Evolutionary conservation across 2,797 vertebrate species (phyloP), one percentile per base, ranked within the genome.

Genomic region (Ceryle rudis): DNA sequence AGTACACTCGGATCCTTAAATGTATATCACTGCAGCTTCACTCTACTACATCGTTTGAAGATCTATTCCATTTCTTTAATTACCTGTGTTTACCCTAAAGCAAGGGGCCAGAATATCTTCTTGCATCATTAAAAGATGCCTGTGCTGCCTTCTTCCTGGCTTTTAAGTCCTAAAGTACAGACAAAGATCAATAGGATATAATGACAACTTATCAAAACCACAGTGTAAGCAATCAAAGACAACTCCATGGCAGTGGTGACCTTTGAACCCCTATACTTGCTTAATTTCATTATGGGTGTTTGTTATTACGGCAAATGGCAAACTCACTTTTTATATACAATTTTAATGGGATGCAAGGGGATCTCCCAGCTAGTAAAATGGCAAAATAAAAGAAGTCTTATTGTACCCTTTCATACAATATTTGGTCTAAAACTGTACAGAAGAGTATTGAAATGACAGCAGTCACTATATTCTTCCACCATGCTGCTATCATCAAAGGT

Each of bases 151-250:
- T 95, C 31, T 51, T 89, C 39, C 37, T n/a, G n/a, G 33, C 60
- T 88, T 89, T 97, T 89, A 92, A 89, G 58, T 61, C 64, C 87
- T 80, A 47, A 92, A 82, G 51, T 28, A 58, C 33, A 89, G 89
- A 81, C 62, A 75, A 73, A 73, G 84, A 95, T 96, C 91, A 95
- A 91, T 91, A 93, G 86, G 85, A 67, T 81, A 85, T 44, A 44
- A 82, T 69, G 83, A 92, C 35, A 75, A 61, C 46, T 83, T 73
- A 82, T 67, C 44, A 67, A 81, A 95, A 81, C 70, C 44, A 90
- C 70, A 93, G 65, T 17, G 35, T 14, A 90, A 96, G 79, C 80
- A 87, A 70, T 65, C 73, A 91, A 75, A 96, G 73, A 81, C 20
- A 87, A 21, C 42, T 47, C 49, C 25, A 35, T 18, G n/a, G 58